Conservation (phyloP, 1,140 invertebrate species). For the Oreohelix idahoensis region DNA sequence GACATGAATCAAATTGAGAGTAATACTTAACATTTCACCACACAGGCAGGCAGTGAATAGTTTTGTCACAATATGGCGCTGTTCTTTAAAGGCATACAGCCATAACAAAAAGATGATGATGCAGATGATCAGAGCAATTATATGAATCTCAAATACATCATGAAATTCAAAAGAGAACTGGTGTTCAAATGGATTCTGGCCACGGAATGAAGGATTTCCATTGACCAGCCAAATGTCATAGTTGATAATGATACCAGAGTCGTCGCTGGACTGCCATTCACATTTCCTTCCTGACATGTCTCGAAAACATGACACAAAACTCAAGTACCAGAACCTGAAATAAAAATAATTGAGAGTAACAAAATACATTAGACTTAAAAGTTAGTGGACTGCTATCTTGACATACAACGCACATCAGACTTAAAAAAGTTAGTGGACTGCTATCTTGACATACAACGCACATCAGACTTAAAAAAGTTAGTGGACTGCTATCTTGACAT, state of each 20-base stretch:
- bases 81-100: slow-evolving; percentile 88
- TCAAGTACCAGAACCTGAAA: slow-evolving; percentile 94
- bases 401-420: too few relatives aligned
- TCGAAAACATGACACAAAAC: slow-evolving; percentile 91
- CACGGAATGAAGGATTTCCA: slow-evolving; percentile 84
- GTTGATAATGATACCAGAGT: slow-evolving; percentile 76
- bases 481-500: too few relatives aligned
- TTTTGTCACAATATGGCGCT: slow-evolving; percentile 92
- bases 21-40: slow-evolving; percentile 87
- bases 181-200: slow-evolving; percentile 86
- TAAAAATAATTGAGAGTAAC: neutral
- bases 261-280: slow-evolving; percentile 59
- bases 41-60: slow-evolving; percentile 89
- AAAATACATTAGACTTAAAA: too few relatives aligned
- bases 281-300: slow-evolving; percentile 78
- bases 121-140: slow-evolving; percentile 91
- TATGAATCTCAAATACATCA: slow-evolving; percentile 92
- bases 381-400: too few relatives aligned
- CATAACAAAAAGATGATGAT: slow-evolving; percentile 87
- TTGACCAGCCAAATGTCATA: slow-evolving; percentile 98
- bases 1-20: slow-evolving; percentile 90
- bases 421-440: too few relatives aligned
- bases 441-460: too few relatives aligned
- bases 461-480: too few relatives aligned
- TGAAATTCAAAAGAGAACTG: slow-evolving; percentile 94